Conservation (phyloP, 1,140 invertebrate species). For the Maconellicoccus hirsutus region DNA sequence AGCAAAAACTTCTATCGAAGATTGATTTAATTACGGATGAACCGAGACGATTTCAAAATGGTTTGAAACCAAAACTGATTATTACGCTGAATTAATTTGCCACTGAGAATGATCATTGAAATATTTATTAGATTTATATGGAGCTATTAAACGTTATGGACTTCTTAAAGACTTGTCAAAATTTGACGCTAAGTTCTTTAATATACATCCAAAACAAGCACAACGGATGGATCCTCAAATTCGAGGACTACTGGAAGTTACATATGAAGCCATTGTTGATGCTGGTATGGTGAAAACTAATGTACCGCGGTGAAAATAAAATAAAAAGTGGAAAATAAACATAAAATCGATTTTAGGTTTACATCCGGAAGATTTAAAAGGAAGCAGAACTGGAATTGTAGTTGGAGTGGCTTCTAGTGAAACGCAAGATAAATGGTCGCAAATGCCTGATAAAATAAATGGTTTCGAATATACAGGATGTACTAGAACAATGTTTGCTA, state of each 20-base stretch:
- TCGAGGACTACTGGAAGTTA: slow-evolving; percentile 72
- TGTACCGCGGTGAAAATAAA: no score
- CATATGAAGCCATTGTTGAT: slow-evolving; percentile 87
- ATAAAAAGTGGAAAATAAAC: no score
- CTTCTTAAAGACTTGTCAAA: slow-evolving; percentile 27
- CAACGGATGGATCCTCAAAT: slow-evolving; percentile 27
- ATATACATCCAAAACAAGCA: slow-evolving; percentile 24
- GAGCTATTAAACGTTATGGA: slow-evolving; percentile 26
- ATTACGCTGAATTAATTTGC: background rate
- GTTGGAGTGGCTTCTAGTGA: slow-evolving; percentile 24
- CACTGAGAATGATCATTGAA: background rate
- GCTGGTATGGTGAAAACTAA: slow-evolving; percentile 47
- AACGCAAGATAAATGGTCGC: slow-evolving; percentile 25
- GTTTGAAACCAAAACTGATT: slow-evolving; percentile 32
- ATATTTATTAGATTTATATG: slow-evolving; percentile 25
- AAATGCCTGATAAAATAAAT: slow-evolving; percentile 25
- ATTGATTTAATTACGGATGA: slow-evolving; percentile 82
- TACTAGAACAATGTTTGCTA: slow-evolving; percentile 51
- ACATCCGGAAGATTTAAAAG: slow-evolving; percentile 25
- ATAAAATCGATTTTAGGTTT: slow-evolving; percentile 19
- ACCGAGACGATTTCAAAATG: slow-evolving; percentile 62
- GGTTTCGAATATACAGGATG: slow-evolving; percentile 54
- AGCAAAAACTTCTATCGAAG: slow-evolving; percentile 69
- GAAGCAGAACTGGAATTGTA: slow-evolving; percentile 23
- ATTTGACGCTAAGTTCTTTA: slow-evolving; percentile 29